Percentiles rank a stretch among this genome's conserved stretches.
phyloP scores from a whole-genome alignment of 2,113 vertebrate genomes.

The Bos javanicus region DNA sequence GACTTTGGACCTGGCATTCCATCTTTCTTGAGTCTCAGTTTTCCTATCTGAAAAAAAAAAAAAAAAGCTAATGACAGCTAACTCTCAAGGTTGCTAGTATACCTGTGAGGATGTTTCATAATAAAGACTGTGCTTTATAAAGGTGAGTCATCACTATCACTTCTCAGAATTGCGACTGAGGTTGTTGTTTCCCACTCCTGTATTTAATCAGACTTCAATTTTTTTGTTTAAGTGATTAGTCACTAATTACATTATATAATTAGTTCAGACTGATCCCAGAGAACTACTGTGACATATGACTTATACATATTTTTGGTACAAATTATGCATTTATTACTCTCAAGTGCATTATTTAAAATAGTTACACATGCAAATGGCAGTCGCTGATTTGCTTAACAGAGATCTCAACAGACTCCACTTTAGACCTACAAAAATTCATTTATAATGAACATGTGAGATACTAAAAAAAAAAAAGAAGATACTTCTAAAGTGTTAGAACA shows the following conservation, averaged over 20 bases:
- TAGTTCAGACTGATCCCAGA: slow-evolving; percentile 1
- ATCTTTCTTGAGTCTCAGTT: not conserved
- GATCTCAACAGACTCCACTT: not conserved
- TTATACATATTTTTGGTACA: not conserved
- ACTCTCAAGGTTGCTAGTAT: not conserved
- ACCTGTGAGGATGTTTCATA: not conserved
- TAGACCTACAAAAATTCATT: not conserved
- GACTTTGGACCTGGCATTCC: not conserved
- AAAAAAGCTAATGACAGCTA: not conserved
- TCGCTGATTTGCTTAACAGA: not conserved
- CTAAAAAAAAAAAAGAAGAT: not conserved
- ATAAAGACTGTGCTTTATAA: not conserved
- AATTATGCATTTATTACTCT: slow-evolving; percentile 37
- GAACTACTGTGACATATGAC: slow-evolving; percentile 12
- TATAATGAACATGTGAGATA: not conserved
- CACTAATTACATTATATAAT: slow-evolving; percentile 35
- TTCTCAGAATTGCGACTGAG: not conserved
- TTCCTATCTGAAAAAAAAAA: not conserved
- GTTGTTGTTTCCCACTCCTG: not conserved
- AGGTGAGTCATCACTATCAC: not conserved
- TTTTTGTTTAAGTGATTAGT: slow-evolving; percentile 40
- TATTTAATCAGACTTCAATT: slow-evolving; percentile 35
- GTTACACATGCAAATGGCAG: not conserved
- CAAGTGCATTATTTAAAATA: slow-evolving; percentile 23
- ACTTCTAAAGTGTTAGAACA: not conserved